A percentile compares a stretch with the other conserved stretches of the same genome.
Conservation (phyloP, 2,113 vertebrate genomes). For the Labeo catla region DNA sequence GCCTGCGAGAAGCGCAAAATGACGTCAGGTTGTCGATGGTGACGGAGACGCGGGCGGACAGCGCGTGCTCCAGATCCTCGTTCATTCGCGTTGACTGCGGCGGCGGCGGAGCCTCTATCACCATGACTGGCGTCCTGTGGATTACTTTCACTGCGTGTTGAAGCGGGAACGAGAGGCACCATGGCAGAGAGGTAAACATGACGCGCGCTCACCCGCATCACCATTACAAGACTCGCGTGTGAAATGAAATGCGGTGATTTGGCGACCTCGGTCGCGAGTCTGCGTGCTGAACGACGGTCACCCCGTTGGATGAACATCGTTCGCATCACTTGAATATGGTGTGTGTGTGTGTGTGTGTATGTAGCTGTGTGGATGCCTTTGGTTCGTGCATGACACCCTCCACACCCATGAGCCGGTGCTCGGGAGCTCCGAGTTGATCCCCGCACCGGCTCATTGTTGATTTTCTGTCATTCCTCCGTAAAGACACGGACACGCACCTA, state of each 20-base stretch:
- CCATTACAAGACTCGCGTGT: not conserved
- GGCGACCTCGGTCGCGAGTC: not conserved
- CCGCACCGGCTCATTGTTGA: not conserved
- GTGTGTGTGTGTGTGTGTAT: not conserved
- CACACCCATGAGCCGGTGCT: conserved; percentile 46
- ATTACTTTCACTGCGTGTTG: conserved; percentile 58
- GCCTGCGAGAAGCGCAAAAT: conserved; percentile 46
- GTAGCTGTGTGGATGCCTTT: not conserved
- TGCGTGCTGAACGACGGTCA: not conserved
- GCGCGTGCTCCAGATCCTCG: conserved; percentile 56
- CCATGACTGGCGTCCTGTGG: conserved; percentile 59
- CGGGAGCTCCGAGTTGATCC: conserved; percentile 1
- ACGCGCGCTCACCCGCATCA: not conserved
- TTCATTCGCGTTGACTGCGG: conserved; percentile 30
- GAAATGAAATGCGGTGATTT: not conserved
- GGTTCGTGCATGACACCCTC: not conserved
- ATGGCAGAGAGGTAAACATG: conserved; percentile 62
- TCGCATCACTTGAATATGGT: not conserved
- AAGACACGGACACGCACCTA: not conserved
- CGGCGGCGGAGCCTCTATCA: conserved; percentile 57
- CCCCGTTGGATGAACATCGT: not conserved
- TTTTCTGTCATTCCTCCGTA: conserved; percentile 16
- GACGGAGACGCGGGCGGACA: conserved; percentile 61
- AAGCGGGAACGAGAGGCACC: conserved; percentile 39
- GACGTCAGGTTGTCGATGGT: conserved; percentile 66